Conservation (phyloP, 1,140 invertebrate genomes). For the Aporrectodea caliginosa region DNA sequence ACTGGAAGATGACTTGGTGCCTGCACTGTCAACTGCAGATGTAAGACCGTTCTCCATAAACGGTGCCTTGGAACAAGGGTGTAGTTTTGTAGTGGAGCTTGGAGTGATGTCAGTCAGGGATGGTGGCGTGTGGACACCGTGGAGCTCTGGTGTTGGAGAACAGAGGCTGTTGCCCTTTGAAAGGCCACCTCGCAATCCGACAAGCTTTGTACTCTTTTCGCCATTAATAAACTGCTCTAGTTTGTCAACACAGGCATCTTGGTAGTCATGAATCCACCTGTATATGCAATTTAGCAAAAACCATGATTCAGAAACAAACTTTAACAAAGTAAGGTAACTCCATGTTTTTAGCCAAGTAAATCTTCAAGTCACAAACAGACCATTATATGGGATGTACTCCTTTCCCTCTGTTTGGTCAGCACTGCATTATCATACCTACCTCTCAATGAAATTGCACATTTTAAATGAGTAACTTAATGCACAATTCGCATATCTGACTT, state of each 20-base stretch:
- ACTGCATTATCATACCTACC: too few relatives aligned
- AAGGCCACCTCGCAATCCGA: neutral
- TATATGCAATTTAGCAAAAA: too few relatives aligned
- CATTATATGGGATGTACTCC: too few relatives aligned
- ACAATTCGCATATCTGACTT: too few relatives aligned
- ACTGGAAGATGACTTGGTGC: neutral
- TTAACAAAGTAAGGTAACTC: too few relatives aligned
- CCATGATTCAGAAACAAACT: too few relatives aligned
- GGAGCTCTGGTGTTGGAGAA: slow-evolving; percentile 15
- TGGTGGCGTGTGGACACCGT: neutral
- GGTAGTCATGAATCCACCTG: slow-evolving; percentile 98
- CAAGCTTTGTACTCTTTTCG: slow-evolving; percentile 30
- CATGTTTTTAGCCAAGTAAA: too few relatives aligned
- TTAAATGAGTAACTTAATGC: too few relatives aligned
- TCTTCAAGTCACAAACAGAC: too few relatives aligned
- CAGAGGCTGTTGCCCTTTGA: slow-evolving; percentile 30
- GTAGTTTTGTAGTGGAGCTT: neutral
- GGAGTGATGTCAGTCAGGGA: neutral
- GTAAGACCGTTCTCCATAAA: neutral
- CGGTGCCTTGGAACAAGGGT: neutral
- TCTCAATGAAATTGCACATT: too few relatives aligned
- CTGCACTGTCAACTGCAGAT: neutral
- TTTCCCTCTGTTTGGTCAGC: too few relatives aligned
- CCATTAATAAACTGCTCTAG: slow-evolving; percentile 68
- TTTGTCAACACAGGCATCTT: slow-evolving; percentile 98